Conservation (phyloP, 2,888 invertebrate genomes). For the Heliconius hortense region DNA sequence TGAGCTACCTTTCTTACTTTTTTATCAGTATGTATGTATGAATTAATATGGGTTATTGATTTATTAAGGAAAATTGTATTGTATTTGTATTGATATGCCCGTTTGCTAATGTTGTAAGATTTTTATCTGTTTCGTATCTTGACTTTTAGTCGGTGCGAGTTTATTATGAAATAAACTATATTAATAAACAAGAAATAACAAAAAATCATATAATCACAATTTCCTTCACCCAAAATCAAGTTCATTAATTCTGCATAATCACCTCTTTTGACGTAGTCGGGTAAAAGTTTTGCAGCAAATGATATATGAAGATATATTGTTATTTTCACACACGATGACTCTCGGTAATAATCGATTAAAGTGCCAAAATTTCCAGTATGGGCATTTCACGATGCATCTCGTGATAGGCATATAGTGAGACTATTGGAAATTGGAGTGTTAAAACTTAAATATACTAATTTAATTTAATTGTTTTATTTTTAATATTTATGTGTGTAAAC, state of each 20-base stretch:
- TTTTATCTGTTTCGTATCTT: no score
- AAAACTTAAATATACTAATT: neutral
- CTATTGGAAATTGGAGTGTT: conserved; percentile 18
- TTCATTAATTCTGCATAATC: neutral
- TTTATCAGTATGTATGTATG: conserved; percentile 56
- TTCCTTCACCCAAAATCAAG: neutral
- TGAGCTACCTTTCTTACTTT: conserved; percentile 47
- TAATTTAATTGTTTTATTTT: neutral
- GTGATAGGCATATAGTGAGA: conserved; percentile 22
- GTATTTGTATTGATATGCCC: neutral
- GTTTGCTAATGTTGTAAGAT: neutral
- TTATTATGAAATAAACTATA: neutral
- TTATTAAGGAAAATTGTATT: conserved; percentile 31
- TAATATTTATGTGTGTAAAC: neutral
- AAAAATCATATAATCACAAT: neutral
- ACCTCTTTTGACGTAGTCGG: neutral
- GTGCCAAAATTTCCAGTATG: conserved; percentile 42
- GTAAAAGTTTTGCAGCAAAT: conserved; percentile 16
- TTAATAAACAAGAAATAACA: neutral
- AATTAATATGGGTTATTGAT: conserved; percentile 45
- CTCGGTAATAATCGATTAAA: conserved; percentile 45
- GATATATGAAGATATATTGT: conserved; percentile 39
- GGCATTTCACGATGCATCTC: conserved; percentile 28
- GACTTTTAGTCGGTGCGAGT: neutral
- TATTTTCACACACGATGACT: conserved; percentile 35